Conservation (phyloP, 2,113 vertebrate genomes). For the Sinocyclocheilus grahami region DNA sequence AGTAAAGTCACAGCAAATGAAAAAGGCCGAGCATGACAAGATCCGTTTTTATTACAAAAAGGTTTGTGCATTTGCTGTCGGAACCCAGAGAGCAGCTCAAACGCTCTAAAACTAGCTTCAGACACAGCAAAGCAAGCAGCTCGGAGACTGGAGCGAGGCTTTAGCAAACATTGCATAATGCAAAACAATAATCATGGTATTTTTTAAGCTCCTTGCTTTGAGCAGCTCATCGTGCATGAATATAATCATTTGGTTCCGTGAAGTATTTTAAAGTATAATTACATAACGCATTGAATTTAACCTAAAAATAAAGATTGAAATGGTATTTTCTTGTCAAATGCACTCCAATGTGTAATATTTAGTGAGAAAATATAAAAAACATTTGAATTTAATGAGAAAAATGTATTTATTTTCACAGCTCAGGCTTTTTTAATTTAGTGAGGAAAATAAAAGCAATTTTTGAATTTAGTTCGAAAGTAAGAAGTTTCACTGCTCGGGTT, state of each 20-base stretch:
- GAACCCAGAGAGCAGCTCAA: constrained; percentile 22
- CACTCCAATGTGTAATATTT: no score
- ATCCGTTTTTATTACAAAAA: constrained; percentile 54
- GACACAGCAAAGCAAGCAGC: constrained; percentile 32
- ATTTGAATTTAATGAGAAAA: no score
- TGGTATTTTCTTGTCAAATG: no score
- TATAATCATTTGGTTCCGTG: not conserved
- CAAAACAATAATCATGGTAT: no score
- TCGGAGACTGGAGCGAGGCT: not conserved
- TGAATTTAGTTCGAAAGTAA: no score
- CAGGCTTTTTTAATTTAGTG: no score
- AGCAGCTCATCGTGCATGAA: not conserved
- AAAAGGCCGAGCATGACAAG: not conserved
- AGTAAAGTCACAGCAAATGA: not conserved
- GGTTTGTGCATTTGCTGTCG: constrained; percentile 50
- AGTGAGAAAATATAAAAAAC: no score
- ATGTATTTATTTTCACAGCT: no score
- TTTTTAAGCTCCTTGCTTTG: not conserved
- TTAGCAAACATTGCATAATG: no score
- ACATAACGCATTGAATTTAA: not conserved
- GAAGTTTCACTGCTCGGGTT: no score
- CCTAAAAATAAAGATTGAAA: no score
- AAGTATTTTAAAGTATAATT: not conserved
- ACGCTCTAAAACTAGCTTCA: constrained; percentile 40
- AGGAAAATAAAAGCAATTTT: no score